Percentiles rank a stretch among this genome's conserved stretches.
phyloP scores from a whole-genome alignment of 2,797 vertebrate genomes.

The Leptodactylus fallax region DNA sequence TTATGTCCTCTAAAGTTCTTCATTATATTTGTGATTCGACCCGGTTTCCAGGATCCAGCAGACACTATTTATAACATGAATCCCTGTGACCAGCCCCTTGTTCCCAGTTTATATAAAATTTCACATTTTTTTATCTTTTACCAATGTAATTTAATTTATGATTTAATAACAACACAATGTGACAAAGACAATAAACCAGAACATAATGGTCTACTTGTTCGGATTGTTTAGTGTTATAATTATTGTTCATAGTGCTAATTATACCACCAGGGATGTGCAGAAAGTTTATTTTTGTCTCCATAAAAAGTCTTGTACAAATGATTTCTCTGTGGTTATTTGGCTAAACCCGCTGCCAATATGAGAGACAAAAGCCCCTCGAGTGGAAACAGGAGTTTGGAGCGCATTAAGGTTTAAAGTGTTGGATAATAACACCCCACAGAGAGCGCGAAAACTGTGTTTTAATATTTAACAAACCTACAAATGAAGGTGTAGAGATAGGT shows the following conservation, averaged over 20 bases:
- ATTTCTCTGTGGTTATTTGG: slow-evolving; percentile 59
- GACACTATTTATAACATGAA: background rate
- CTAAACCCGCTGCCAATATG: slow-evolving; percentile 38
- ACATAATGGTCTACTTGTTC: slow-evolving; percentile 56
- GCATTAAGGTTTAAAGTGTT: slow-evolving; percentile 36
- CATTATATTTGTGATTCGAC: background rate
- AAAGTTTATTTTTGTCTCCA: slow-evolving; percentile 60
- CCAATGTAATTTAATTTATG: slow-evolving; percentile 46
- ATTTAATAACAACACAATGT: slow-evolving; percentile 38
- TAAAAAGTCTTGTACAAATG: slow-evolving; percentile 55
- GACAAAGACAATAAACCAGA: slow-evolving; percentile 45
- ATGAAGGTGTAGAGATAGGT: slow-evolving; percentile 1
- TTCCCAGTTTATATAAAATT: background rate
- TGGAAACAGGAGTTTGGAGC: slow-evolving; percentile 44
- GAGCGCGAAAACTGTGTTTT: slow-evolving; percentile 7
- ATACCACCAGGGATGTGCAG: slow-evolving; percentile 54
- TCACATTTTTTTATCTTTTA: background rate
- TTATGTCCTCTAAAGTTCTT: background rate
- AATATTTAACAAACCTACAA: slow-evolving; percentile 25
- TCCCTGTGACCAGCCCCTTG: background rate
- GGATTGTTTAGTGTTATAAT: slow-evolving; percentile 54
- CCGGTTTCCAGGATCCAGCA: background rate
- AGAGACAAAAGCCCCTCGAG: slow-evolving; percentile 48
- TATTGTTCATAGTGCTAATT: slow-evolving; percentile 56
- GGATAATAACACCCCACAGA: slow-evolving; percentile 41